Conservation (phyloP, 2,113 vertebrate genomes). For the Seriola dumerili region DNA sequence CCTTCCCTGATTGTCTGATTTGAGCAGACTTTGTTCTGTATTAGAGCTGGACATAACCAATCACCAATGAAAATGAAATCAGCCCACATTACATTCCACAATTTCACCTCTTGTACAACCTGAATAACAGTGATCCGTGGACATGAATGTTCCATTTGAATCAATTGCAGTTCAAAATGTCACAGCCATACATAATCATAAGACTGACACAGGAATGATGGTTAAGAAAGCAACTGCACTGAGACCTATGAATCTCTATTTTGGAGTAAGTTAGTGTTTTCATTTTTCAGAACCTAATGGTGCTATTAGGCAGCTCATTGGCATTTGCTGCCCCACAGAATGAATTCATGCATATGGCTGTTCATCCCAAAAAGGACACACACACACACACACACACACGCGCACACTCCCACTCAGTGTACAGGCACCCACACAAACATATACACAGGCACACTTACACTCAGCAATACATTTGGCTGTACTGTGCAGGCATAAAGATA, state of each 20-base stretch:
- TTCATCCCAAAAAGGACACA: constrained; percentile 50
- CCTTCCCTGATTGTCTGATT: constrained; percentile 63
- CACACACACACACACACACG: constrained; percentile 16
- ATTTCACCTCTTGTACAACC: constrained; percentile 61
- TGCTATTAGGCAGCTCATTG: constrained; percentile 74
- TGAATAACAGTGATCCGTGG: constrained; percentile 64
- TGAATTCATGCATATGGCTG: constrained; percentile 65
- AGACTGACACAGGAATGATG: constrained; percentile 61
- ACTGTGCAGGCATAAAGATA: constrained; percentile 56
- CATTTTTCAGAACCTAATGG: constrained; percentile 82
- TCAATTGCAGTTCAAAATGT: constrained; percentile 76
- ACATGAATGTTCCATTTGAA: constrained; percentile 69
- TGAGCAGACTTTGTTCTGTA: constrained; percentile 36
- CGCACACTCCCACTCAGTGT: constrained; percentile 12
- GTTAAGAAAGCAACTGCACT: constrained; percentile 63
- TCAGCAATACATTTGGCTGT: constrained; percentile 46
- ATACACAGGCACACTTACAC: constrained; percentile 13
- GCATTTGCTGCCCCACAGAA: constrained; percentile 72
- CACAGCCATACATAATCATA: constrained; percentile 75
- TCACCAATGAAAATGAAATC: constrained; percentile 71
- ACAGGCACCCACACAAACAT: constrained; percentile 30
- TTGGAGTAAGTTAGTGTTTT: constrained; percentile 74
- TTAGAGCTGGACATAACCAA: constrained; percentile 63
- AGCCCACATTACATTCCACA: constrained; percentile 56
- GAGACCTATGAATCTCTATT: constrained; percentile 76